Evolutionary conservation across 2,888 invertebrate species (phyloP).

Genomic region (Caenorhabditis sp.): DNA sequence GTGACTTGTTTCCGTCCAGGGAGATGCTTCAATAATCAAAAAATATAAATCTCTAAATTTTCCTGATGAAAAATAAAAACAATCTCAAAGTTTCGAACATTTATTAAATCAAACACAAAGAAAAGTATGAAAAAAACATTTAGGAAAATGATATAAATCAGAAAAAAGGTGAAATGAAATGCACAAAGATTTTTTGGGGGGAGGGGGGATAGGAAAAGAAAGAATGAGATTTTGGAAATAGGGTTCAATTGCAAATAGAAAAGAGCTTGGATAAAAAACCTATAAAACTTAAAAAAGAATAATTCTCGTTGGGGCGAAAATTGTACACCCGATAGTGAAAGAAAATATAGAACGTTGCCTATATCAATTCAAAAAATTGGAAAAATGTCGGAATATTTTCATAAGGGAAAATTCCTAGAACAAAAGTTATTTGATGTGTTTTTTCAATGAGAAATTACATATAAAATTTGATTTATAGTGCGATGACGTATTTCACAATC

Average conservation of each 20-base stretch:
- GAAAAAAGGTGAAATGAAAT: not conserved
- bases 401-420: slow-evolving; percentile 2
- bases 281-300: not conserved
- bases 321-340: slow-evolving; percentile 7
- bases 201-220: slow-evolving; percentile 11
- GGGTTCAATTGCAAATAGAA: not conserved
- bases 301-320: slow-evolving; percentile 29
- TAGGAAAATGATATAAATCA: not conserved
- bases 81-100: not conserved
- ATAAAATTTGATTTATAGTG: not conserved
- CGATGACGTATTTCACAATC: slow-evolving; percentile 4
- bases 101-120: not conserved
- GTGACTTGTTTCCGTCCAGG: too few relatives aligned
- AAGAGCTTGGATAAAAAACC: not conserved
- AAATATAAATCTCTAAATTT: too few relatives aligned
- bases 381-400: not conserved
- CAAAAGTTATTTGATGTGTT: not conserved
- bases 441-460: not conserved
- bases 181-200: not conserved
- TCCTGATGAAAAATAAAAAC: too few relatives aligned
- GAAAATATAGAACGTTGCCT: not conserved
- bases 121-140: not conserved
- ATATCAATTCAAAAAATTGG: not conserved
- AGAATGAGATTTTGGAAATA: slow-evolving; percentile 1
- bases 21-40: too few relatives aligned